phyloP scores from a whole-genome alignment of 2,888 invertebrate genomes.

The Pollenia amentaria region DNA sequence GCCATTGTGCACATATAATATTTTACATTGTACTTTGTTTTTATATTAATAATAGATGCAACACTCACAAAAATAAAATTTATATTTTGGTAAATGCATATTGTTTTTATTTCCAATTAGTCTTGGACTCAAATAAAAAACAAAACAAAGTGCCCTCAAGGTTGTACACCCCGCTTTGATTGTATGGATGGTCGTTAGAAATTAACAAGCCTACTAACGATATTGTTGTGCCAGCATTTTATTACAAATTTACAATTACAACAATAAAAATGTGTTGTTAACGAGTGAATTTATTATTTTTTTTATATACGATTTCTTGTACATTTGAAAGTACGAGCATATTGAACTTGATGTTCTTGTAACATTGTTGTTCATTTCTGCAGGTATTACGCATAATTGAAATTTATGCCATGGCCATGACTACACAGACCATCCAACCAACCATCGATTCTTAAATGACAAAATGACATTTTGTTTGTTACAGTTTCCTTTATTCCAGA shows the following conservation, averaged over 20 bases:
- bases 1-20: no score
- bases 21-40: no score
- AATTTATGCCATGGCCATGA: constrained; percentile 62
- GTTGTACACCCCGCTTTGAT: constrained; percentile 22
- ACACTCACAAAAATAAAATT: no score
- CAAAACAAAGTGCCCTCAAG: background rate
- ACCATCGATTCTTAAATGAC: constrained; percentile 27
- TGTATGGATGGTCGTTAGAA: constrained; percentile 34
- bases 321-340: background rate
- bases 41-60: no score
- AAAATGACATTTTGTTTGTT: constrained; percentile 15
- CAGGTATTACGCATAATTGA: constrained; percentile 72
- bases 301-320: background rate
- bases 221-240: constrained; percentile 47
- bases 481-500: constrained; percentile 20
- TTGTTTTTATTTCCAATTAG: no score
- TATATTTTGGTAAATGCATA: no score
- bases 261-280: constrained; percentile 27
- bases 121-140: background rate
- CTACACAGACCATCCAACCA: constrained; percentile 23
- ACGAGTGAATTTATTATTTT: constrained; percentile 33
- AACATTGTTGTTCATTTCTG: constrained; percentile 35
- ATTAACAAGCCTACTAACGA: constrained; percentile 38
- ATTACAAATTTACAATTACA: background rate
- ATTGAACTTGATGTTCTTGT: background rate